phyloP scores from a whole-genome alignment of 1,140 invertebrate species.

The Drosophila ambigua region DNA sequence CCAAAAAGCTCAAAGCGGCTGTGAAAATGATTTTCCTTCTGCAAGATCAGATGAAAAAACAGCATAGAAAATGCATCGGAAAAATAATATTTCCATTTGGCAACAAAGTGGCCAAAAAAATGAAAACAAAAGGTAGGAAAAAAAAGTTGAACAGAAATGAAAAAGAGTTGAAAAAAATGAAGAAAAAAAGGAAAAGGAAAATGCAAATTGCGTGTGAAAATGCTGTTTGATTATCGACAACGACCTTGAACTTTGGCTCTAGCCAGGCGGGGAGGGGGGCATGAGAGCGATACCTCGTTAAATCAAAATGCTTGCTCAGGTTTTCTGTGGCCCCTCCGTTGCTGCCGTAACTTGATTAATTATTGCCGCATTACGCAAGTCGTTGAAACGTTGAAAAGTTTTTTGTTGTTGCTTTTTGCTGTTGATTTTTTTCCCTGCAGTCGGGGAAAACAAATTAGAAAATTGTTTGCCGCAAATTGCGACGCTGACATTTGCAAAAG shows the following conservation, averaged over 20 bases:
- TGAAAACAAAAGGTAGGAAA: conserved; percentile 63
- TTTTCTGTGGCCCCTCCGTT: conserved; percentile 10
- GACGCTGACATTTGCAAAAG: conserved; percentile 66
- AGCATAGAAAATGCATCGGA: conserved; percentile 7
- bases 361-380: conserved; percentile 65
- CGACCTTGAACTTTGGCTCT: conserved; percentile 69
- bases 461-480: conserved; percentile 62
- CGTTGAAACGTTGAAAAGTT: conserved; percentile 37
- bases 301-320: conserved; percentile 45
- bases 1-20: conserved; percentile 79
- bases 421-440: neutral
- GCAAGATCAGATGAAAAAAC: conserved; percentile 9
- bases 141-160: conserved; percentile 12
- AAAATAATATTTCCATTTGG: too few species aligned
- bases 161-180: neutral
- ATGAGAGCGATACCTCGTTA: conserved; percentile 43
- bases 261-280: neutral
- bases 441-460: conserved; percentile 65
- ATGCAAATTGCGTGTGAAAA: conserved; percentile 61
- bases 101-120: conserved; percentile 30
- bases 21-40: conserved; percentile 66
- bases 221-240: conserved; percentile 46
- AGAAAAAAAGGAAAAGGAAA: conserved; percentile 5
- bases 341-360: conserved; percentile 58
- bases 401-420: conserved; percentile 2